phyloP scores from a whole-genome alignment of 1,140 invertebrate genomes.

The Capitella teleta region DNA sequence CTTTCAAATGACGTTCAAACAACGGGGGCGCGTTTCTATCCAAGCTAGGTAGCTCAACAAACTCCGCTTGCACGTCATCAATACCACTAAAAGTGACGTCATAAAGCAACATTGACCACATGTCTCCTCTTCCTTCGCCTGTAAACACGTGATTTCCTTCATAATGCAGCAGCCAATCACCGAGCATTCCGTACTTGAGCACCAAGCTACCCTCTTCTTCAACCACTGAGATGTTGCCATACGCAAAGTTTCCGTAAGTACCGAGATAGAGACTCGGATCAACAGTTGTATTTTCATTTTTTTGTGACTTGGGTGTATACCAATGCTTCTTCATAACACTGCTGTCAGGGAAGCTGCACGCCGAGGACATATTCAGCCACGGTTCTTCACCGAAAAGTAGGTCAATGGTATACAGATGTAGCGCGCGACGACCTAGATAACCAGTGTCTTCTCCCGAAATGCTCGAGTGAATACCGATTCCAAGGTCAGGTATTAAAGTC shows the following conservation, averaged over 20 bases:
- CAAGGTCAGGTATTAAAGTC: neutral
- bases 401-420: conserved; percentile 8
- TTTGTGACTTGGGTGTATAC: neutral
- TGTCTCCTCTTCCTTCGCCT: too few relatives aligned
- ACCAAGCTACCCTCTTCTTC: neutral
- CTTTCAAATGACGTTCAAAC: too few relatives aligned
- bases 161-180: too few relatives aligned
- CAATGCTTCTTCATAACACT: too few relatives aligned
- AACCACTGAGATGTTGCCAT: neutral
- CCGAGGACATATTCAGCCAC: conserved; percentile 10
- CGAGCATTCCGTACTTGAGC: neutral
- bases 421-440: neutral
- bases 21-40: too few relatives aligned
- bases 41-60: too few relatives aligned
- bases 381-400: conserved; percentile 7
- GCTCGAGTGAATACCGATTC: conserved; percentile 2
- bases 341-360: conserved; percentile 2
- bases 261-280: neutral
- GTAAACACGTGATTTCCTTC: too few relatives aligned
- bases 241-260: conserved; percentile 7
- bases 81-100: too few relatives aligned
- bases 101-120: too few relatives aligned
- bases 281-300: neutral
- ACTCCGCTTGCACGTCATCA: too few relatives aligned
- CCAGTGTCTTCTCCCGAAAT: conserved; percentile 1